phyloP scores from a whole-genome alignment of 2,888 invertebrate species.

The Erebia palarica region DNA sequence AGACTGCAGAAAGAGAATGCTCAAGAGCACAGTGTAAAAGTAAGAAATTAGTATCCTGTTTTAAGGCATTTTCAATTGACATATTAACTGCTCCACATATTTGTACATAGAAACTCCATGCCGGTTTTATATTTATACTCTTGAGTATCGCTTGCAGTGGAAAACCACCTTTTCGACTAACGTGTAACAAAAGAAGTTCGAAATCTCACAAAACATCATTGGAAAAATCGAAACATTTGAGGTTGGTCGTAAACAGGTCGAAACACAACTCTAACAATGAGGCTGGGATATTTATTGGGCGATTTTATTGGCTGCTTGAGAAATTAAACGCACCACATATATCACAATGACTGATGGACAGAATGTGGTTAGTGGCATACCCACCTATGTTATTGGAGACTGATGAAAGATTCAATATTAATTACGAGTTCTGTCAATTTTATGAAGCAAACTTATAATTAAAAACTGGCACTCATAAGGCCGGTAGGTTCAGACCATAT shows the following conservation, averaged over 20 bases:
- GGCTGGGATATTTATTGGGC: slow-evolving; percentile 42
- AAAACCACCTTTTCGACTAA: not conserved
- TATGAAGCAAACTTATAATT: not conserved
- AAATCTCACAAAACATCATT: slow-evolving; percentile 24
- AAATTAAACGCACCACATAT: slow-evolving; percentile 53
- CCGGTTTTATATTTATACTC: not conserved
- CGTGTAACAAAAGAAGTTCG: slow-evolving; percentile 28
- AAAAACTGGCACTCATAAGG: no score
- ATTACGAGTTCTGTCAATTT: not conserved
- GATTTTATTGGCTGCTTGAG: slow-evolving; percentile 44
- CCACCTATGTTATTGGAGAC: not conserved
- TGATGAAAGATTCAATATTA: slow-evolving; percentile 5
- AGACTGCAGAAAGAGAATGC: not conserved
- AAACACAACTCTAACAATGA: slow-evolving; percentile 34
- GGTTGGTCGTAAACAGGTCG: slow-evolving; percentile 31
- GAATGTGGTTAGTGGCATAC: slow-evolving; percentile 27
- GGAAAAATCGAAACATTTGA: slow-evolving; percentile 27
- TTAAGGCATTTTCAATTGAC: not conserved
- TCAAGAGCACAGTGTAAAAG: not conserved
- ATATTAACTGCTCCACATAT: not conserved
- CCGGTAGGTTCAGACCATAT: no score
- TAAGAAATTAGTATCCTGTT: no score
- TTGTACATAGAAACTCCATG: no score
- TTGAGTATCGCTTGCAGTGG: not conserved
- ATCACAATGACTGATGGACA: slow-evolving; percentile 59